phyloP scores from a whole-genome alignment of 2,113 vertebrate species.

The Rhineura floridana region DNA sequence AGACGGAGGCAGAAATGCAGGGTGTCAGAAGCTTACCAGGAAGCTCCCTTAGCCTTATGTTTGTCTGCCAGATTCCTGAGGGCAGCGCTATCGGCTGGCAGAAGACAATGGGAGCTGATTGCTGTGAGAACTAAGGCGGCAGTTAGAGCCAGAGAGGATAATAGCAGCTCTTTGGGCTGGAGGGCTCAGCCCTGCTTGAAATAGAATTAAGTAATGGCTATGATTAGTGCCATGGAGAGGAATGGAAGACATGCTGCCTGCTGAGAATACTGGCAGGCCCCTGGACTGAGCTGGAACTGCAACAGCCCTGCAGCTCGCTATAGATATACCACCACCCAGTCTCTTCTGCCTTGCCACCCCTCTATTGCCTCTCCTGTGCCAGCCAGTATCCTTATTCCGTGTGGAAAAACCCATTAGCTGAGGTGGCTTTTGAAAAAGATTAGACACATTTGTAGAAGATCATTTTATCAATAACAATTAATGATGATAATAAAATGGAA shows the following conservation, averaged over 20 bases:
- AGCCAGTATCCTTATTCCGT: not conserved
- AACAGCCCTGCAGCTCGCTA: not conserved
- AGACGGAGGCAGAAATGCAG: not conserved
- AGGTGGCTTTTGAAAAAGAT: no score
- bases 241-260: not conserved
- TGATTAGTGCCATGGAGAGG: conserved; percentile 36
- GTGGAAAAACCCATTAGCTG: no score
- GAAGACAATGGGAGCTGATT: conserved; percentile 39
- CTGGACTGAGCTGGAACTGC: fast-evolving
- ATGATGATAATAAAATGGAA: not conserved
- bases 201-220: conserved; percentile 43
- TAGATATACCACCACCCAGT: no score
- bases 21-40: not conserved
- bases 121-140: conserved; percentile 2
- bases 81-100: not conserved
- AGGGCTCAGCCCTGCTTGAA: conserved; percentile 7
- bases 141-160: not conserved
- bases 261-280: not conserved
- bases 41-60: not conserved
- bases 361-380: not conserved
- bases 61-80: not conserved
- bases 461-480: not conserved
- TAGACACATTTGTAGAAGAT: not conserved
- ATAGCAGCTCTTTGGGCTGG: conserved; percentile 23
- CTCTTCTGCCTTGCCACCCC: not conserved